These are phyloP conservation scores for Hypanus sabinus DNA, from an alignment of 2,113 vertebrate species.

Conservation along the genomic window DNA sequence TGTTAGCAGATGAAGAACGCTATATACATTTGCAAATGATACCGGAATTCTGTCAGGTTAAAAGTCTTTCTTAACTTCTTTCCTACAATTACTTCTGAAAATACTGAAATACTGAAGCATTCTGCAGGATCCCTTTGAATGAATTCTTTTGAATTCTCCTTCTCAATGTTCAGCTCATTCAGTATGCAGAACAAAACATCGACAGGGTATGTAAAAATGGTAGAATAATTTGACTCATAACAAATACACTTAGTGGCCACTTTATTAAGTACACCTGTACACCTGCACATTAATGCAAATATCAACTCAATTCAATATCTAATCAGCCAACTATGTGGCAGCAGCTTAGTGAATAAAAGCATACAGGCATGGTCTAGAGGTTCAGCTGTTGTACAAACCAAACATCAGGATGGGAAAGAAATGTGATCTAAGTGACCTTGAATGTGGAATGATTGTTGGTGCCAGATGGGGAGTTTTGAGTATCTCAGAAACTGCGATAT, in stretches of 20 bases:
- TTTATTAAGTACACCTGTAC: too few relatives aligned
- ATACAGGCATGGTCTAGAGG: too few relatives aligned
- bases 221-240: neutral
- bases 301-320: too few relatives aligned
- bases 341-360: too few relatives aligned
- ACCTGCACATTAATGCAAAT: too few relatives aligned
- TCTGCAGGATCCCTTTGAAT: neutral
- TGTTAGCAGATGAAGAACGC: conserved; percentile 14
- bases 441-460: too few relatives aligned
- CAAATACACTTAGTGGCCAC: neutral
- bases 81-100: neutral
- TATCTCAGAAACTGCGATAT: too few relatives aligned
- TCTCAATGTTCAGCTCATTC: neutral
- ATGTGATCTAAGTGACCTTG: too few relatives aligned
- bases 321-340: too few relatives aligned
- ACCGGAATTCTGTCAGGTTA: neutral
- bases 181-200: neutral
- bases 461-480: too few relatives aligned
- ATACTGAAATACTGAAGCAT: neutral
- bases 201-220: neutral
- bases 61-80: neutral
- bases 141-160: neutral
- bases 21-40: neutral
- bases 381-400: too few relatives aligned
- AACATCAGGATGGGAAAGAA: too few relatives aligned